Evolutionary conservation across 1,140 invertebrate genomes (phyloP), one percentile per base, ranked within the genome.

Genomic region (Drosophila parvula): DNA sequence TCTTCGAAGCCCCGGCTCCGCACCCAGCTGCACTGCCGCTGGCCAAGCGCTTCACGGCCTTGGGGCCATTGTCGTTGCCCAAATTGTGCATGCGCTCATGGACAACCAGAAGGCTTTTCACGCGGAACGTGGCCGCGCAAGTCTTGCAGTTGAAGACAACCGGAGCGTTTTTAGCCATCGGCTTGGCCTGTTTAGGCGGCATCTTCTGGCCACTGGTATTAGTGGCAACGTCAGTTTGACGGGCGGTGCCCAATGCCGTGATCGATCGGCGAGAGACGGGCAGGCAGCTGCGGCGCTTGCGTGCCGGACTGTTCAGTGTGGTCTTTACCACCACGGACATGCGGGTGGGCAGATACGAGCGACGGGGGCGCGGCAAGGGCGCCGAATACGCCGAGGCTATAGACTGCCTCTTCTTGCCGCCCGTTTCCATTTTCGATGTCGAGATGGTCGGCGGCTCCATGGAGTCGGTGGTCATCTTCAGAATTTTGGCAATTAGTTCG

Each of bases 281-380:
- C 12, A 90, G 41, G 34, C 55, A 75, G 47, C 88, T 90, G 11
- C 78, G 75, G 10, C 69, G 81, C 43, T 90, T 91, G 10, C 90
- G 90, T 7, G 90, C 83, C 18, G 90, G 90, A 43, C 86, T 90
- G 18, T 91, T 91, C 0, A 91, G 60, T 5, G 90, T 91, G 11
- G 90, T 91, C 57, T 91, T 91, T 0, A 91, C 90, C 11, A 91
- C 79, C 1, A 91, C 74, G 1, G 90, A 91, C 90, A 91, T 91
- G 41, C 90, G 90, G 27, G 78, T 74, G 5, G 90, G 90, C 45
- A 91, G 28, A 12, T 63, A 60, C 2, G 90, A 91, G 62, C 74
- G 80, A 0, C 80, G 77, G 44, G 69, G 63, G 8, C 65, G 75
- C 18, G 73, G 73, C 40, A 77, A 28, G 1, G 9, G 11, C 10